Evolutionary conservation across 2,113 vertebrate genomes (phyloP).

Genomic region (Camelus bactrianus): DNA sequence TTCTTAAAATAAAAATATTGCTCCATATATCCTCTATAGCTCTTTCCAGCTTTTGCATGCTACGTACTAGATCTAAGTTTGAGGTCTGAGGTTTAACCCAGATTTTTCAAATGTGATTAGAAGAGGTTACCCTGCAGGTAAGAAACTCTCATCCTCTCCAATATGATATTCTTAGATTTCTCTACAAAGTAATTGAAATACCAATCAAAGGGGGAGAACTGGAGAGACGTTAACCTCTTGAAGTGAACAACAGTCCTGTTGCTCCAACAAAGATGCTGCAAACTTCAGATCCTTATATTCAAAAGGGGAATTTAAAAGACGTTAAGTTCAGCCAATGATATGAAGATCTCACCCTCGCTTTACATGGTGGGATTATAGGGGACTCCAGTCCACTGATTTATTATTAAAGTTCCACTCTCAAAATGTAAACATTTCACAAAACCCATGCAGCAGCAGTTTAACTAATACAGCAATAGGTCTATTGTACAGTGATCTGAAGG

Average conservation of each 20-base stretch:
- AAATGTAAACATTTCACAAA: neutral
- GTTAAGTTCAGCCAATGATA: neutral
- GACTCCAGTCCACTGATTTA: neutral
- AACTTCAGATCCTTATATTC: neutral
- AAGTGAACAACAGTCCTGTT: neutral
- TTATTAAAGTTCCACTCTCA: neutral
- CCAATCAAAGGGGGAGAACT: neutral
- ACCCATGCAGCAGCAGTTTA: fast-evolving
- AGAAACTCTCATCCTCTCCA: neutral
- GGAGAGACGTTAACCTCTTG: neutral
- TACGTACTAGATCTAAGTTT: neutral
- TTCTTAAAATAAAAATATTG: conserved; percentile 28
- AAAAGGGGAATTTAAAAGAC: neutral
- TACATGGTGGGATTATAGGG: neutral
- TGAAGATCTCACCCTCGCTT: neutral
- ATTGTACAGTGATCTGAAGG: neutral
- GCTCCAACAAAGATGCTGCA: neutral
- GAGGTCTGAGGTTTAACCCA: neutral
- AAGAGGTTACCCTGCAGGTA: conserved; percentile 2
- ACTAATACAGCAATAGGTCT: neutral
- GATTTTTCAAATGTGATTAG: conserved; percentile 8
- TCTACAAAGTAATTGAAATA: conserved; percentile 11
- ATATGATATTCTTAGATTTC: conserved; percentile 33
- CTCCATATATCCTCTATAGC: neutral
- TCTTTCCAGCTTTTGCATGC: neutral